Evolutionary conservation across 2,888 invertebrate genomes (phyloP).

Genomic region (Microctonus hyperodae): DNA sequence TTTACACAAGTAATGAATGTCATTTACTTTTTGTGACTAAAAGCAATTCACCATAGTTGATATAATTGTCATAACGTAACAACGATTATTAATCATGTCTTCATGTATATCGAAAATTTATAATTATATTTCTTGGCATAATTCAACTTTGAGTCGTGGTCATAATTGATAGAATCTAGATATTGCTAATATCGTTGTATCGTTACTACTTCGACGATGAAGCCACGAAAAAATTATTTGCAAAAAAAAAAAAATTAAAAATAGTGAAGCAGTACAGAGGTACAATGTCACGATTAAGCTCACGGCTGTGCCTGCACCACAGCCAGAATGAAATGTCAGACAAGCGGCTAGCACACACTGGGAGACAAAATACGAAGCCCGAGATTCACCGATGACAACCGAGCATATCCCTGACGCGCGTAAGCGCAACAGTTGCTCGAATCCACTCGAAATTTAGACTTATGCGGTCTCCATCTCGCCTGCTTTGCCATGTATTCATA

Average conservation of each 20-base stretch:
- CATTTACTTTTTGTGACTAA: neutral
- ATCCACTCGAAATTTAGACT: constrained; percentile 20
- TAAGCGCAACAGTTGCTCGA: constrained; percentile 42
- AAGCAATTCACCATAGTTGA: neutral
- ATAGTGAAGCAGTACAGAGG: neutral
- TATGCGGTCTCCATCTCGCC: neutral
- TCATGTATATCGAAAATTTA: neutral
- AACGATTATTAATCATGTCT: neutral
- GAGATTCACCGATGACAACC: constrained; percentile 28
- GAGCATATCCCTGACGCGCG: constrained; percentile 25
- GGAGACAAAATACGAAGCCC: constrained; percentile 9
- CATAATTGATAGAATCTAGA: neutral
- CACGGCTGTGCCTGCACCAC: constrained; percentile 29
- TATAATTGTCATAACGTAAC: neutral
- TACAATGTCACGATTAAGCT: neutral
- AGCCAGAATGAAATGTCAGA: constrained; percentile 29
- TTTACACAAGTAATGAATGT: neutral
- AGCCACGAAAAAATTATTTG: neutral
- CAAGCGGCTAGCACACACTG: constrained; percentile 21
- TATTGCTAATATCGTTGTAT: neutral
- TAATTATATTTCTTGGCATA: neutral
- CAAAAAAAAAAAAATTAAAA: neutral
- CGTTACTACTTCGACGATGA: neutral
- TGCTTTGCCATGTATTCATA: neutral
- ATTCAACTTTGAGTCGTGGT: neutral